Conservation (phyloP, 2,888 invertebrate species). For the Drepanosiphum platanoidis region DNA sequence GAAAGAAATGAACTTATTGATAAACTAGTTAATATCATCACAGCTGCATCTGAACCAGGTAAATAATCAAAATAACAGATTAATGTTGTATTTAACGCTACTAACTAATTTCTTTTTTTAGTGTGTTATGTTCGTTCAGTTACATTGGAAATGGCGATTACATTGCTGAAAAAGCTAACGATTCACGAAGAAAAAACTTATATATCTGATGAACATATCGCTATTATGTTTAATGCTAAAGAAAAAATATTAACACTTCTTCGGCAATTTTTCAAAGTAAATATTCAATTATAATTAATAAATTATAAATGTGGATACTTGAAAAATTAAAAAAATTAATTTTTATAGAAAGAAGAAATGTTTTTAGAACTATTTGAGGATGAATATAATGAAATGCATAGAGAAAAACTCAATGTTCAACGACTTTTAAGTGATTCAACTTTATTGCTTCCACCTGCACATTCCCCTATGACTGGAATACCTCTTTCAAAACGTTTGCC, state of each 20-base stretch:
- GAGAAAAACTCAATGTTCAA: conserved; percentile 87
- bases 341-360: conserved; percentile 86
- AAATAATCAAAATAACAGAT: conserved; percentile 66
- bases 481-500: conserved; percentile 93
- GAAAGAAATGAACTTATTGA: conserved; percentile 75
- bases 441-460: conserved; percentile 92
- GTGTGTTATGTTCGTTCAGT: conserved; percentile 90
- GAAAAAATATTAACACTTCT: conserved; percentile 86
- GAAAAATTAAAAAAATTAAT: neutral
- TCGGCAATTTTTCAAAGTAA: conserved; percentile 88
- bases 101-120: conserved; percentile 66
- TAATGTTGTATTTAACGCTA: conserved; percentile 33
- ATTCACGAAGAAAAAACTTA: conserved; percentile 71
- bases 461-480: conserved; percentile 93
- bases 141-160: conserved; percentile 88
- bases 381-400: conserved; percentile 88
- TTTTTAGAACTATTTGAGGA: conserved; percentile 99
- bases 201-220: conserved; percentile 76
- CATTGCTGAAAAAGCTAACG: conserved; percentile 79
- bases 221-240: conserved; percentile 70
- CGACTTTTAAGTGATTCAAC: conserved; percentile 97
- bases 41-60: conserved; percentile 87
- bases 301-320: neutral
- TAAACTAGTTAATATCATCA: conserved; percentile 83
- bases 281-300: conserved; percentile 19